These are phyloP conservation scores for Epizoanthus illoricatus DNA, from an alignment of 92 coral and sea anemone species.

Conservation along the genomic window DNA sequence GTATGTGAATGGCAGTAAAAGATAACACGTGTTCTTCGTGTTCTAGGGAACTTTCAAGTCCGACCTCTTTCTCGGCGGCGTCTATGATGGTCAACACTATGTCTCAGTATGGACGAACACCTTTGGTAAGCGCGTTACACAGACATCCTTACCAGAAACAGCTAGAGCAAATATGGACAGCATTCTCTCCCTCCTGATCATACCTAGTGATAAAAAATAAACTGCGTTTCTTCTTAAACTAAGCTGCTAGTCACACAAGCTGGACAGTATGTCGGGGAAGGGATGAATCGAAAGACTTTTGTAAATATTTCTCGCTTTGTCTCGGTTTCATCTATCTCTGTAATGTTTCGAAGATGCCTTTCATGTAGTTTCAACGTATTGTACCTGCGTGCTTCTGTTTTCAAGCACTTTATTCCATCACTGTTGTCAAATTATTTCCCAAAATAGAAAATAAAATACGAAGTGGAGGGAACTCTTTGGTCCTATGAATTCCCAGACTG, in stretches of 20 bases:
- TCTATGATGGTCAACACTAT: conserved; percentile 69
- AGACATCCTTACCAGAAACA: conserved; percentile 42
- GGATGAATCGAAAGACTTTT: background rate
- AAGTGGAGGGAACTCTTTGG: conserved; percentile 41
- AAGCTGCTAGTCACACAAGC: conserved; percentile 2
- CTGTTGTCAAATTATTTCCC: conserved; percentile 13
- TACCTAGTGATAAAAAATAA: background rate
- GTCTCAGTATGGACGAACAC: conserved; percentile 76
- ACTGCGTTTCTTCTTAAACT: background rate
- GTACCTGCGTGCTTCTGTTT: conserved; percentile 10
- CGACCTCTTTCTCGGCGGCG: conserved; percentile 61
- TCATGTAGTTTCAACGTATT: background rate
- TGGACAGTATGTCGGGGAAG: conserved; percentile 1
- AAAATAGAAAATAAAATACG: conserved; percentile 34
- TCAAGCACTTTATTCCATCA: background rate
- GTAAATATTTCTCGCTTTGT: conserved; percentile 16
- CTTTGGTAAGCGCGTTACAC: conserved; percentile 64
- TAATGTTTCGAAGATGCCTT: background rate
- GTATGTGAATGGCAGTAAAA: too few species aligned
- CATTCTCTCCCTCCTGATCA: conserved; percentile 32
- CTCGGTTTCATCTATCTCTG: conserved; percentile 3
- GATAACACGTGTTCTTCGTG: background rate
- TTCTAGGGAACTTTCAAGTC: conserved; percentile 67
- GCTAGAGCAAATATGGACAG: conserved; percentile 45
- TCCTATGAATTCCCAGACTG: conserved; percentile 30